Conservation (phyloP, 2,888 invertebrate species). For the Meta bourneti region DNA sequence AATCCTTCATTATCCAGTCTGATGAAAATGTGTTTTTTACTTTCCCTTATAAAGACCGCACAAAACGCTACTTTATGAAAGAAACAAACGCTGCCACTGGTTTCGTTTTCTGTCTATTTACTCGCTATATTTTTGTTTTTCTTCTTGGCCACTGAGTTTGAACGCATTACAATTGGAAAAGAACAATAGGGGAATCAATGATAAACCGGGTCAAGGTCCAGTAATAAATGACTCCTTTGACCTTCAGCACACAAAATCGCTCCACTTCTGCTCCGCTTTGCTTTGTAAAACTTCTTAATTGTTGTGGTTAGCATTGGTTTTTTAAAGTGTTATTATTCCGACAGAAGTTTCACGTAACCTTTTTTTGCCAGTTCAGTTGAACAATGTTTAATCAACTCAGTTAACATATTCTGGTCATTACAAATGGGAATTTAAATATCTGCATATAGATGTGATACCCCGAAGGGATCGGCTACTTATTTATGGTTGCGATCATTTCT, state of each 20-base stretch:
- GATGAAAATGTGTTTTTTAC: slow-evolving; percentile 6
- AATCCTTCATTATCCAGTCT: slow-evolving; percentile 57
- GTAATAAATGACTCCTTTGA: slow-evolving; percentile 63
- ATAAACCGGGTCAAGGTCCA: slow-evolving; percentile 74
- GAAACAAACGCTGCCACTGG: slow-evolving; percentile 45
- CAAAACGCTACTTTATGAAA: slow-evolving; percentile 40
- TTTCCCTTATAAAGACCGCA: background rate
- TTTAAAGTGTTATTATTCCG: background rate
- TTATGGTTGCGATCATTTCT: background rate
- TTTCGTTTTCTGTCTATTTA: slow-evolving; percentile 34
- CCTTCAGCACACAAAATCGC: slow-evolving; percentile 57
- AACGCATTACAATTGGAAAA: slow-evolving; percentile 63
- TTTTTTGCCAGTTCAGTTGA: background rate
- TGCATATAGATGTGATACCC: background rate
- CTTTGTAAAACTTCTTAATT: slow-evolving; percentile 28
- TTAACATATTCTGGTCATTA: background rate
- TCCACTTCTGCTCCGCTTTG: slow-evolving; percentile 33
- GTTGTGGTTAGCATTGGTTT: background rate
- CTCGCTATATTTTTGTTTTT: slow-evolving; percentile 14
- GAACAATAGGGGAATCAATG: slow-evolving; percentile 62
- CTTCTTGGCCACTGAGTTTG: slow-evolving; percentile 42
- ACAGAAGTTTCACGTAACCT: background rate
- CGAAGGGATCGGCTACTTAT: background rate
- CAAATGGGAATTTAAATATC: background rate
- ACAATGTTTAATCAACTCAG: background rate